Evolutionary conservation across 1,140 invertebrate genomes (phyloP), one percentile per base, ranked within the genome.

Genomic region (Hyposmocoma kahamanoa): DNA sequence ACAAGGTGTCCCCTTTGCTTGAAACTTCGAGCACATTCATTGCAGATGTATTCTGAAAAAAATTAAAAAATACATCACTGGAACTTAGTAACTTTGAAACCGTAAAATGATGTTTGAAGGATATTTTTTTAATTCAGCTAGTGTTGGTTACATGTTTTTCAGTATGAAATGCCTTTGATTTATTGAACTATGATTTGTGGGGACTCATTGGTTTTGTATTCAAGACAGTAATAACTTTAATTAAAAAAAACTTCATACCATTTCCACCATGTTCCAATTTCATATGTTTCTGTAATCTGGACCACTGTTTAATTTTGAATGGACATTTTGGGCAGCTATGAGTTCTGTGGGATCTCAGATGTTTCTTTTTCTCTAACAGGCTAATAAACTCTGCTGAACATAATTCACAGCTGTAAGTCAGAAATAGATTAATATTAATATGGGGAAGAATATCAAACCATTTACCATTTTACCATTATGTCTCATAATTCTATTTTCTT

Each of bases 31-130:
- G 75, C 61, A 62, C 87, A 88, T 19, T 81, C 72, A 56, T 81
- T 50, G 69, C 87, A 88, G 43, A 78, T 70, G 54, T 65, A 85
- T 61, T 78, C 87, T 88, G 71, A 59, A 85, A 78, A n/a, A n/a
- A n/a, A n/a, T 36, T 47, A 53, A 47, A 42, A 50, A 41, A 24
- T 51, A 45, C 15, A 44, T 49, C 28, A 41, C 32, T 36, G n/a
- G 30, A 22, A 26, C 13, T 13, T 38, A 38, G 34, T 17, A 17
- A 38, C 8, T 4, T 2, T 9, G n/a, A 6, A 6, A 11, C 11
- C 24, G 6, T 28, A 28, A 28, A 6, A 28, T 6, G 11, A 28
- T 11, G 6, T 28, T 28, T 6, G 24, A 11, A 28, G 6, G 5
- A 28, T 28, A 28, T 28, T 28, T 28, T 28, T 6, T 28, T 28